phyloP scores from a whole-genome alignment of 2,888 invertebrate genomes.

The Polyommatus icarus region DNA sequence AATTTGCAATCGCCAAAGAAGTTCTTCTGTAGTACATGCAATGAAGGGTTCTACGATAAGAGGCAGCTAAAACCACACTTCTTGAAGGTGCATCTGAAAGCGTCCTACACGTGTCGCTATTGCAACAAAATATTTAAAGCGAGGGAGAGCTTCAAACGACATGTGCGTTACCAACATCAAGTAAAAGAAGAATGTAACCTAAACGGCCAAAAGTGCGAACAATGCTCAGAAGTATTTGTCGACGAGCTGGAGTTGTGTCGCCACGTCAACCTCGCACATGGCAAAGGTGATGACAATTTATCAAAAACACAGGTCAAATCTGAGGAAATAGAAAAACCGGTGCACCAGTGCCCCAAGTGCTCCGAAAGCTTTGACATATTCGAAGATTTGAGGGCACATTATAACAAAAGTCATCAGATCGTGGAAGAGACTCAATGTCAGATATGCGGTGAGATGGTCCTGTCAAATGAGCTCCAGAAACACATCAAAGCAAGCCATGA shows the following conservation, averaged over 20 bases:
- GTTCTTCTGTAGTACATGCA: conserved; percentile 64
- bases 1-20: conserved; percentile 63
- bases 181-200: conserved; percentile 40
- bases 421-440: conserved; percentile 64
- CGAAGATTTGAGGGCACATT: conserved; percentile 61
- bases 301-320: conserved; percentile 51
- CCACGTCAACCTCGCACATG: conserved; percentile 59
- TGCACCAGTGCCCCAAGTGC: conserved; percentile 68
- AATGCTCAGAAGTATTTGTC: conserved; percentile 59
- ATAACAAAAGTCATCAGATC: conserved; percentile 59
- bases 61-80: conserved; percentile 65
- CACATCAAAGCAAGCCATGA: conserved; percentile 61
- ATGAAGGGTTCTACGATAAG: conserved; percentile 66
- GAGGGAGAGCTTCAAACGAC: conserved; percentile 67
- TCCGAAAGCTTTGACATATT: conserved; percentile 55
- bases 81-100: conserved; percentile 67
- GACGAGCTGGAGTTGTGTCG: conserved; percentile 67
- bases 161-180: conserved; percentile 64
- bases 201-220: conserved; percentile 60
- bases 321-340: conserved; percentile 55
- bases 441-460: conserved; percentile 62
- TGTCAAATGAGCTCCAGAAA: conserved; percentile 56
- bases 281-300: conserved; percentile 40
- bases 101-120: conserved; percentile 62
- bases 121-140: conserved; percentile 67